These are phyloP conservation scores for Alcedo quadribrachys DNA, from an alignment of 2,797 vertebrate genomes.

Conservation along the genomic window DNA sequence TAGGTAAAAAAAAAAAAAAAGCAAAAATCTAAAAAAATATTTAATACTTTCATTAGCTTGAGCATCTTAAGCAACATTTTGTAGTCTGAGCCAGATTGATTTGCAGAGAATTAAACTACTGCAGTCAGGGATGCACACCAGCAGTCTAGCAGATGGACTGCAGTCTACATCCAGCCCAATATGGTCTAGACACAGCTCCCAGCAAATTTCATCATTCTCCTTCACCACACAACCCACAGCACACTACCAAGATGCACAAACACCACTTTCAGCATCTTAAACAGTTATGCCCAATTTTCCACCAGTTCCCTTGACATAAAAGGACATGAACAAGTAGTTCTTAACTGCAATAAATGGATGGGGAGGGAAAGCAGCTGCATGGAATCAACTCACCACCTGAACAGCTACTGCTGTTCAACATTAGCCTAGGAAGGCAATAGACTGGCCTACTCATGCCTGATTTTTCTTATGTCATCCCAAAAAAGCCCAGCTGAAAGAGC, in stretches of 20 bases:
- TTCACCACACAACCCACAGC: not conserved
- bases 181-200: not conserved
- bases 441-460: not conserved
- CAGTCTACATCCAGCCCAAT: not conserved
- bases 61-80: not conserved
- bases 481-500: not conserved
- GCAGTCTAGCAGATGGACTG: conserved; percentile 28
- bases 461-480: not conserved
- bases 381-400: not conserved
- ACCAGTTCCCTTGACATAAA: not conserved
- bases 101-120: conserved; percentile 12
- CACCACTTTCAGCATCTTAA: not conserved
- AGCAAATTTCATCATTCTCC: not conserved
- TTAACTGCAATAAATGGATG: not conserved
- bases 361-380: not conserved
- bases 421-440: not conserved
- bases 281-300: not conserved
- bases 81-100: not conserved
- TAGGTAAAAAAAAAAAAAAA: not conserved
- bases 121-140: conserved; percentile 24
- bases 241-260: not conserved
- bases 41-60: not conserved
- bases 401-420: not conserved
- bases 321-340: not conserved
- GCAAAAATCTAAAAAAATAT: not conserved